phyloP scores from a whole-genome alignment of 2,113 vertebrate genomes.

The Oreochromis niloticus region DNA sequence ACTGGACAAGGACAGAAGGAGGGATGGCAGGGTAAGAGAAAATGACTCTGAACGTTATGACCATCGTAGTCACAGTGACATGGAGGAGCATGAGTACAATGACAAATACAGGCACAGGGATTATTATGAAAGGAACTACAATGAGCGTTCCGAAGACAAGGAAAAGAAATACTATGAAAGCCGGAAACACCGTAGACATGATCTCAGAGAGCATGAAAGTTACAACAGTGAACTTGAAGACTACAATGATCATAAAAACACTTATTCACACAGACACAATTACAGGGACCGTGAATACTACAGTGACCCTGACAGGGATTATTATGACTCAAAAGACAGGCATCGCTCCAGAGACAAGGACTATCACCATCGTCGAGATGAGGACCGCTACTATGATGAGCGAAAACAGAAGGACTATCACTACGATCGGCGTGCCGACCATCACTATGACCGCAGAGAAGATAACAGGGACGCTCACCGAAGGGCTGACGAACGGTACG shows the following conservation, averaged over 20 bases:
- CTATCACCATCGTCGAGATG: conserved; percentile 13
- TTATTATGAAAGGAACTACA: conserved; percentile 33
- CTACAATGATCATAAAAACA: conserved; percentile 13
- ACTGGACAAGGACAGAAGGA: conserved; percentile 33
- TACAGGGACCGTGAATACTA: conserved; percentile 16
- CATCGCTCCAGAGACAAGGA: conserved; percentile 36
- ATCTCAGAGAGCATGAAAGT: conserved; percentile 31
- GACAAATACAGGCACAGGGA: conserved; percentile 40
- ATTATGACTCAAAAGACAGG: conserved; percentile 36
- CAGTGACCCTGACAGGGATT: conserved; percentile 33
- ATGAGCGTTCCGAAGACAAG: conserved; percentile 18
- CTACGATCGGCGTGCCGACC: conserved; percentile 10
- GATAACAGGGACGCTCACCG: neutral
- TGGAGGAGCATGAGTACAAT: conserved; percentile 32
- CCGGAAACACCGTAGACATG: conserved; percentile 13
- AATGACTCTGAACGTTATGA: conserved; percentile 27
- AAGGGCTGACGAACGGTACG: conserved; percentile 3
- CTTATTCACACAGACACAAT: conserved; percentile 15
- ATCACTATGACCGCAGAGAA: conserved; percentile 36
- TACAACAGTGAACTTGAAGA: conserved; percentile 43
- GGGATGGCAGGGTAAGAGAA: conserved; percentile 41
- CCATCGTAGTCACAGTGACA: conserved; percentile 14
- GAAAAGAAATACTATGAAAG: conserved; percentile 22
- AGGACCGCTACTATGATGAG: conserved; percentile 28
- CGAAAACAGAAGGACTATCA: neutral